phyloP scores from a whole-genome alignment of 2,888 invertebrate genomes.

The Sarcophaga carnaria region DNA sequence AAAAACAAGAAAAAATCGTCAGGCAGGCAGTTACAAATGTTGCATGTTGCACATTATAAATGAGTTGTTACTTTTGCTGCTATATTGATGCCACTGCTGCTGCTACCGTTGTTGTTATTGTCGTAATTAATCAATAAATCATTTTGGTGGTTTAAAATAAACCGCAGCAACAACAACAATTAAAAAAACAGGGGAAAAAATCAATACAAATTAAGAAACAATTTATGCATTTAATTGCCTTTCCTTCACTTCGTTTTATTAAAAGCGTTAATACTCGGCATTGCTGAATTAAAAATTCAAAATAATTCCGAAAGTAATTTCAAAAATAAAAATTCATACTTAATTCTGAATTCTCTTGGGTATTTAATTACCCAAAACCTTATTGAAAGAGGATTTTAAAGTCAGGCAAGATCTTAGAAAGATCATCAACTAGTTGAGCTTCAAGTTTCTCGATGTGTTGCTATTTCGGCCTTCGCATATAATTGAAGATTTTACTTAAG shows the following conservation, averaged over 20 bases:
- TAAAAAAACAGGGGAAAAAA: background rate
- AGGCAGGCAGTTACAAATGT: slow-evolving; percentile 40
- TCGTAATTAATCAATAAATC: slow-evolving; percentile 54
- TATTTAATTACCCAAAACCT: no score
- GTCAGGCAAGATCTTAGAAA: no score
- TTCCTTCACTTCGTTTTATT: background rate
- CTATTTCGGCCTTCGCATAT: no score
- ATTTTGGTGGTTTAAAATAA: slow-evolving; percentile 7
- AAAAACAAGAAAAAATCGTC: background rate
- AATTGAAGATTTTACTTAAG: no score
- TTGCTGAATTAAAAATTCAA: no score
- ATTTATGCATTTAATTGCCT: slow-evolving; percentile 35
- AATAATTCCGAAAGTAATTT: no score
- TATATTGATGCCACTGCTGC: slow-evolving; percentile 22
- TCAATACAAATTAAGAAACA: slow-evolving; percentile 34
- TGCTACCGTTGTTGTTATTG: slow-evolving; percentile 22
- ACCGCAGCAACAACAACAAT: background rate
- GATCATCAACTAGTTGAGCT: no score
- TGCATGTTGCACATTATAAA: slow-evolving; percentile 38
- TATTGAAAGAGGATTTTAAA: no score
- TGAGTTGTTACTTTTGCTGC: slow-evolving; percentile 26
- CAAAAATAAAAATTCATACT: no score
- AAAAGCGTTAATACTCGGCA: background rate
- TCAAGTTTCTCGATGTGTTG: no score
- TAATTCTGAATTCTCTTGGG: no score